Evolutionary conservation across 2,888 invertebrate species (phyloP), one percentile per base, ranked within the genome.

Genomic region (Zeuzera pyrina): DNA sequence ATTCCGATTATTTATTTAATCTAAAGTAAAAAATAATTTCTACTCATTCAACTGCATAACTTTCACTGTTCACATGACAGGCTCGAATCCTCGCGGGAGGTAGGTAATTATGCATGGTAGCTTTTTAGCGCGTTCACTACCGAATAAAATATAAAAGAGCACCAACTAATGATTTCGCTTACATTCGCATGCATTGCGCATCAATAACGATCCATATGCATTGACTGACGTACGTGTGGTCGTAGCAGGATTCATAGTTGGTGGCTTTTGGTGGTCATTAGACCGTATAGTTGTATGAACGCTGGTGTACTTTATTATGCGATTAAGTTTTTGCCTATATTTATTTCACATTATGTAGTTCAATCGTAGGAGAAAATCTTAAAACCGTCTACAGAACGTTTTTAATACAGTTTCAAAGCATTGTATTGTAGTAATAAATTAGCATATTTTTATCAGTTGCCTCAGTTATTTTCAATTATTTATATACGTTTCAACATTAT

Each of bases 31-130:
- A 33, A 35, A 34, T 27, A 3, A 19, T 1, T 19, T 7, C 19
- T 19, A 7, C 8, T 19, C n/a, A 47, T 12, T 35, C 49, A 30
- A 47, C 65, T 78, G 70, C 21, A 53, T 19, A 4, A 19, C 22
- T 21, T 1, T 12, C 48, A 33, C 31, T 68, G 63, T 70, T 36
- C 57, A 37, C 45, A 41, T 48, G 41, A 45, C 53, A 55, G 61
- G 57, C 62, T 55, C 56, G 58, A 59, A 63, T 65, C 63, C 70
- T 62, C 64, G 60, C 59, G 69, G 73, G 71, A 74, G 78, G 81
- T 70, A 74, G 78, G 81, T 83, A 81, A 81, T 81, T 83, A 83
- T 81, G 79, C 77, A 78, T 73, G 72, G 76, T 51, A 70, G 76
- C 74, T 78, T 79, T 81, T 83, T 83, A 78, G 72, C 77, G 72